Evolutionary conservation across 2,113 vertebrate species (phyloP).

Genomic region (Rattus rattus): DNA sequence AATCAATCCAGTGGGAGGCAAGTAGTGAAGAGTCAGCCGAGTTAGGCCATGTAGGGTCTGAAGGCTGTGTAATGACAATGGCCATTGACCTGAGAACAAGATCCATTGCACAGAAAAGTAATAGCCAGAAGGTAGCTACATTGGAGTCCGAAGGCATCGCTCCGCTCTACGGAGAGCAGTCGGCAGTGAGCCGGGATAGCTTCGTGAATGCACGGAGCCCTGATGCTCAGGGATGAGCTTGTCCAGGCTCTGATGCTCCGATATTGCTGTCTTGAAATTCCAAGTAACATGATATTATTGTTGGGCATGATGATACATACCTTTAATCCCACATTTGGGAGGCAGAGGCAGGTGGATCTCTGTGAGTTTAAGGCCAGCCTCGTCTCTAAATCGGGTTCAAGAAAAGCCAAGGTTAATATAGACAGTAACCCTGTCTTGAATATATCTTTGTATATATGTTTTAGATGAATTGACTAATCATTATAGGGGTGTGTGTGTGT

Average conservation of each 20-base stretch:
- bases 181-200: rapidly evolving
- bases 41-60: neutral
- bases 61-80: neutral
- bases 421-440: neutral
- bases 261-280: neutral
- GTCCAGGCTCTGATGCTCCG: neutral
- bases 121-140: neutral
- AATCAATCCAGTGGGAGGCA: neutral
- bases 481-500: neutral
- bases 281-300: neutral
- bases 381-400: neutral
- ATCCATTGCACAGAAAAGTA: neutral
- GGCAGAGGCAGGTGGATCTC: neutral
- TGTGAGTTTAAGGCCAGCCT: neutral
- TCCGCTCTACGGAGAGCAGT: neutral
- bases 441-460: neutral
- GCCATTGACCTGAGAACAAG: neutral
- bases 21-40: neutral
- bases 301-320: neutral
- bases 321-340: neutral
- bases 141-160: neutral
- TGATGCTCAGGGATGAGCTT: neutral
- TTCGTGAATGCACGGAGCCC: rapidly evolving
- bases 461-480: neutral
- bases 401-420: neutral